phyloP scores from a whole-genome alignment of 1,140 invertebrate species.

The Aphis gossypii region DNA sequence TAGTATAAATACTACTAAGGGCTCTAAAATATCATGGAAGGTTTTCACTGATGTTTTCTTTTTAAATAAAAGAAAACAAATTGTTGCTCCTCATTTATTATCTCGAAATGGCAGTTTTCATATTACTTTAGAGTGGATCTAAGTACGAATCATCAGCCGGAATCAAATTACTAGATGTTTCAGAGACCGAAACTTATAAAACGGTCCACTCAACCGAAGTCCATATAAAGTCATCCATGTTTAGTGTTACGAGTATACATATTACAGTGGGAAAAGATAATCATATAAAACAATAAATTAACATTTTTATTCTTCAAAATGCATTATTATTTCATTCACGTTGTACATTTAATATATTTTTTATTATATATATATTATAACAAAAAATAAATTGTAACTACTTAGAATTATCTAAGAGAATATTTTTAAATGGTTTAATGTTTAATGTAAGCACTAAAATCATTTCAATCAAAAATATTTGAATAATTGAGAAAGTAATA shows the following conservation, averaged over 20 bases:
- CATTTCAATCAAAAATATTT: background rate
- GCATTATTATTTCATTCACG: background rate
- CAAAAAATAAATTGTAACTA: background rate
- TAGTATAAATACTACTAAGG: background rate
- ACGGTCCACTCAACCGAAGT: background rate
- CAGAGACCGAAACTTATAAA: background rate
- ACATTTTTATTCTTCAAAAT: background rate
- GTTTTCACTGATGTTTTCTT: background rate
- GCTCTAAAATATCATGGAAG: background rate
- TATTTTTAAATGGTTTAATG: background rate
- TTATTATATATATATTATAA: background rate
- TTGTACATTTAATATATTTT: background rate
- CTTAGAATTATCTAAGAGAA: background rate
- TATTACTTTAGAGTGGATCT: background rate
- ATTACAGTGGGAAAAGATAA: background rate
- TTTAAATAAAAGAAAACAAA: background rate
- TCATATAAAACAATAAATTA: background rate
- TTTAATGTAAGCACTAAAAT: background rate
- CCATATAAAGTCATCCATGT: background rate
- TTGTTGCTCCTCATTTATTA: background rate
- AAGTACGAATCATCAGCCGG: background rate
- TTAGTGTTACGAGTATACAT: background rate
- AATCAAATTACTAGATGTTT: constrained; percentile 3
- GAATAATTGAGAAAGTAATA: background rate
- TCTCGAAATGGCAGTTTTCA: background rate